Conservation (phyloP, 2,797 vertebrate species). For the Notolabrus celidotus region DNA sequence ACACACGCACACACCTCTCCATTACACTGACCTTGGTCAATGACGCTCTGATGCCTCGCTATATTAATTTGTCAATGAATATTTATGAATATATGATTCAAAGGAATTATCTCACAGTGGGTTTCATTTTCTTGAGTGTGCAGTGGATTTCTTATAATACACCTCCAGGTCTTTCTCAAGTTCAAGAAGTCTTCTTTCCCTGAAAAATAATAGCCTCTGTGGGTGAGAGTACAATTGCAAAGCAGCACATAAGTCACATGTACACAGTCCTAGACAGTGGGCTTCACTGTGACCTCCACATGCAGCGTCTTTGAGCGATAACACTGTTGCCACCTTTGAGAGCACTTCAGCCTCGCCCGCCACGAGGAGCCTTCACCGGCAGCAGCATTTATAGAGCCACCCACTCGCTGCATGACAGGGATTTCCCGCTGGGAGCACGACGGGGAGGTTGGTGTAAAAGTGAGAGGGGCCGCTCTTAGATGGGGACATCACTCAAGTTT, state of each 20-base stretch:
- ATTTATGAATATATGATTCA: constrained; percentile 60
- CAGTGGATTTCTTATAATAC: constrained; percentile 23
- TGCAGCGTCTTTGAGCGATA: constrained; percentile 44
- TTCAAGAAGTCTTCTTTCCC: neutral
- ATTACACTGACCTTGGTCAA: constrained; percentile 60
- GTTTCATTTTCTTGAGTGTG: constrained; percentile 46
- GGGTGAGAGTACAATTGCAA: constrained; percentile 3
- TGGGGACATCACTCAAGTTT: constrained; percentile 70
- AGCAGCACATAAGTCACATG: constrained; percentile 20
- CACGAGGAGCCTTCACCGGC: constrained; percentile 29
- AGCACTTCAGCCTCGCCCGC: constrained; percentile 48
- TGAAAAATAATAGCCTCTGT: constrained; percentile 4
- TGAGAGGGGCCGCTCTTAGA: constrained; percentile 56
- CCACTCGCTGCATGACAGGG: constrained; percentile 54
- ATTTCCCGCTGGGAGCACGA: constrained; percentile 68
- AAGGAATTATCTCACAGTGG: constrained; percentile 38
- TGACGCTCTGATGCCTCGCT: constrained; percentile 42
- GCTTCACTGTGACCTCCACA: constrained; percentile 49
- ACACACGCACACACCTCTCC: constrained; percentile 15
- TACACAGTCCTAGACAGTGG: constrained; percentile 10
- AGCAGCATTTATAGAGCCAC: constrained; percentile 47
- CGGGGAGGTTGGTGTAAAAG: constrained; percentile 70
- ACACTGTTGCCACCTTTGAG: constrained; percentile 38
- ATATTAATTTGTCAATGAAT: constrained; percentile 64
- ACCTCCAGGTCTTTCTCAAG: constrained; percentile 8